Evolutionary conservation across 2,113 vertebrate genomes (phyloP), one percentile per base, ranked within the genome.

Genomic region (Ptilonorhynchus violaceus): DNA sequence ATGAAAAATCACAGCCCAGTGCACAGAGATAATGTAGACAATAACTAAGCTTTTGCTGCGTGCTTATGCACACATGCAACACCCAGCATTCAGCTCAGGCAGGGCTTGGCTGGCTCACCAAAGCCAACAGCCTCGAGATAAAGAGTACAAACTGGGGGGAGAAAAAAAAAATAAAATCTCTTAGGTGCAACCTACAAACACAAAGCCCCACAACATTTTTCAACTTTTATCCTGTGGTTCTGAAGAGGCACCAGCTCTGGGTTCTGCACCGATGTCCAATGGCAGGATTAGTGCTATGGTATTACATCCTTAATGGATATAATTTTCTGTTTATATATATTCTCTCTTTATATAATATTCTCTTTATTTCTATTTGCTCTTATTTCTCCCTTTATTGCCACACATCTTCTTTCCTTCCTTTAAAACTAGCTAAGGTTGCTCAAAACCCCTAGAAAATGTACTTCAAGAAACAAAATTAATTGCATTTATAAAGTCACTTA

Each of bases 1-100:
- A 97, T 97, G 97, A 97, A 97, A 97, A 97, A 94, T 86, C 83
- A 96, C 96, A 96, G 96, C 92, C 96, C 95, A 96, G 81, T 96
- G 96, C 96, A 96, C 97, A 97, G 86, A 96, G 94, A 96, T 97
- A 97, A 97, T 95, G 89, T 53, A 94, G 85, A 97, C 96, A 97
- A 96, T 96, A 96, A 91, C 79, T 30, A 90, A 94, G 95, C 95
- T 93, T 96, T 92, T 85, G 86, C 94, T 62, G 82, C 14, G 3
- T 89, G 90, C 85, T 95, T 93, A 93, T 85, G 85, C 90, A 89
- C 92, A 92, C 76, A 75, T 63, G 73, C 56, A 87, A 82, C 92
- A 90, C 60, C 85, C 86, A 96, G 85, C 64, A 63, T 70, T 75
- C 89, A 85, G 86, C 78, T 75, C 91, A 84, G 66, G 55, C 68